phyloP scores from a whole-genome alignment of 2,888 invertebrate species.

The Graphium colonna region DNA sequence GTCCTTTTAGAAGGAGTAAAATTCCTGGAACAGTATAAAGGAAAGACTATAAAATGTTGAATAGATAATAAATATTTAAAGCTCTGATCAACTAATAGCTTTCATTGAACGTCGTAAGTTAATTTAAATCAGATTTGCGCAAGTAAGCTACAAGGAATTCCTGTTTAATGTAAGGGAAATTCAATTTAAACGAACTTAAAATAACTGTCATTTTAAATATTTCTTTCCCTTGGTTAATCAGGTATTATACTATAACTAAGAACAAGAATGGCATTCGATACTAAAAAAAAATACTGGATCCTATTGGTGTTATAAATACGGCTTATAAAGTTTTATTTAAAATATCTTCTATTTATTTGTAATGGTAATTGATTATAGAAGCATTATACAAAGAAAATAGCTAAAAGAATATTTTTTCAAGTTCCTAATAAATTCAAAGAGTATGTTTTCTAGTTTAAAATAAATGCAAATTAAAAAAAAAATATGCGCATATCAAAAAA shows the following conservation, averaged over 20 bases:
- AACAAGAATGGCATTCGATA: no score
- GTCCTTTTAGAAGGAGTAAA: background rate
- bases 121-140: constrained; percentile 36
- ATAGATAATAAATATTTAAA: background rate
- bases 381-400: no score
- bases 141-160: constrained; percentile 51
- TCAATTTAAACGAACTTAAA: constrained; percentile 40
- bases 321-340: background rate
- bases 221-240: background rate
- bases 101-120: constrained; percentile 18
- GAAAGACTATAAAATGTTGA: constrained; percentile 9
- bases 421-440: no score
- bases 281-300: no score
- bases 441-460: no score
- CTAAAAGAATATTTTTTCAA: no score
- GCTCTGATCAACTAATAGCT: background rate
- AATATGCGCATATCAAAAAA: no score
- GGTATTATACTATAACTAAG: background rate
- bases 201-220: background rate
- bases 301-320: no score
- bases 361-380: no score
- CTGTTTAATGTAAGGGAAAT: constrained; percentile 36
- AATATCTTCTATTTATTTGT: background rate
- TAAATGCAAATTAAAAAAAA: no score
- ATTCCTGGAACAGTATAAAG: background rate